Percentiles rank a stretch among this genome's conserved stretches.
phyloP scores from a whole-genome alignment of 2,113 vertebrate genomes.

The Gasterosteus nipponicus region DNA sequence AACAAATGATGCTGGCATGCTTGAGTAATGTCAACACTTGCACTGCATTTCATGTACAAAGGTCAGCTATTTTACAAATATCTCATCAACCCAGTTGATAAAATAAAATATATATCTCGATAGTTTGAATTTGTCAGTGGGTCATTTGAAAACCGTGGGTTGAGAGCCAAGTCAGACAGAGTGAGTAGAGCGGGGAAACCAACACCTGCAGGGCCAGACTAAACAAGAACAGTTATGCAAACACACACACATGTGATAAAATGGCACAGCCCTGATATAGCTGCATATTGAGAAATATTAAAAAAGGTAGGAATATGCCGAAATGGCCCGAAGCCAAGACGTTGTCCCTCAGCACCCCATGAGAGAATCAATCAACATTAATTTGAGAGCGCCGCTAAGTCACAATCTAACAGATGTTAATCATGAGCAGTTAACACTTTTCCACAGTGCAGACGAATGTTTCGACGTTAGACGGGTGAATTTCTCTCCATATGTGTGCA shows the following conservation, averaged over 20 bases:
- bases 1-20: background rate
- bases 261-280: constrained; percentile 10
- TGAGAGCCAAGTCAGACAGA: constrained; percentile 18
- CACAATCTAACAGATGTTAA: constrained; percentile 23
- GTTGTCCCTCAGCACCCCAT: background rate
- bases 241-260: constrained; percentile 39
- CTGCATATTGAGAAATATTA: constrained; percentile 38
- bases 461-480: background rate
- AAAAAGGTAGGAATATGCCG: constrained; percentile 32
- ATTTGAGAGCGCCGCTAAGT: constrained; percentile 21
- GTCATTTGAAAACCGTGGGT: background rate
- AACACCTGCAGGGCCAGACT: constrained; percentile 31
- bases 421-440: constrained; percentile 22
- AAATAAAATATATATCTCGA: background rate
- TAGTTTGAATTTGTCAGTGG: background rate
- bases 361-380: constrained; percentile 45
- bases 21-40: constrained; percentile 4
- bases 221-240: constrained; percentile 42
- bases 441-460: constrained; percentile 23
- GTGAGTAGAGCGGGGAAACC: constrained; percentile 1
- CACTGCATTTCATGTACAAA: constrained; percentile 4
- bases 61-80: background rate
- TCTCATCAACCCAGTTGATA: background rate
- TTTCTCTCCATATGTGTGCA: constrained; percentile 6
- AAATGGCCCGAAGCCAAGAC: constrained; percentile 23